phyloP scores from a whole-genome alignment of 2,888 invertebrate genomes.

The Trachelus tabidus region DNA sequence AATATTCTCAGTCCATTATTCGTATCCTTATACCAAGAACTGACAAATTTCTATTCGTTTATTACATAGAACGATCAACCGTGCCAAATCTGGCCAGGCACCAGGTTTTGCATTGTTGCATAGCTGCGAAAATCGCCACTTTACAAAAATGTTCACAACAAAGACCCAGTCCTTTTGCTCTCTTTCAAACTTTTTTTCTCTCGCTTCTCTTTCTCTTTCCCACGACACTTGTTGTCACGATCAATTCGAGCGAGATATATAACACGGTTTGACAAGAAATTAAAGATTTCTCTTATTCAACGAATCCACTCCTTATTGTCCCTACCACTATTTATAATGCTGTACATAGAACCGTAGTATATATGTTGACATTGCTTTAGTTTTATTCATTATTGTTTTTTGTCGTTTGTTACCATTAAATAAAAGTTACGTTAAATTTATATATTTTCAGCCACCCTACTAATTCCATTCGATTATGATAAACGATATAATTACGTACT shows the following conservation, averaged over 20 bases:
- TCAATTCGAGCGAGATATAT: background rate
- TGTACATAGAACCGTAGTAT: background rate
- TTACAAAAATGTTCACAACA: no score
- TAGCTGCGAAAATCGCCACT: no score
- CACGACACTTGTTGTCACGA: background rate
- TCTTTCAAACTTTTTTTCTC: no score
- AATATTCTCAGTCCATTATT: no score
- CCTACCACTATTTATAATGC: background rate
- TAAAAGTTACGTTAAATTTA: background rate
- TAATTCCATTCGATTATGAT: background rate
- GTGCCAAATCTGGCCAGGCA: background rate
- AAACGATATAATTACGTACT: background rate
- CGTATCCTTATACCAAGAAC: no score
- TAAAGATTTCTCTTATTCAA: background rate
- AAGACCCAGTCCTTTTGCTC: no score
- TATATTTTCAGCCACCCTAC: background rate
- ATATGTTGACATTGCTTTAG: background rate
- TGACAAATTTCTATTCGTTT: background rate
- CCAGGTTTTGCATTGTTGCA: no score
- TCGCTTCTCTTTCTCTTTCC: background rate
- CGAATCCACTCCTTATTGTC: background rate
- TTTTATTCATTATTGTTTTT: background rate
- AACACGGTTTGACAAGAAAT: background rate
- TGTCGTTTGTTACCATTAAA: background rate
- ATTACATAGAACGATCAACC: background rate